These are phyloP conservation scores for Aleiodes sp. DNA, from an alignment of 1,140 invertebrate species.

Conservation along the genomic window DNA sequence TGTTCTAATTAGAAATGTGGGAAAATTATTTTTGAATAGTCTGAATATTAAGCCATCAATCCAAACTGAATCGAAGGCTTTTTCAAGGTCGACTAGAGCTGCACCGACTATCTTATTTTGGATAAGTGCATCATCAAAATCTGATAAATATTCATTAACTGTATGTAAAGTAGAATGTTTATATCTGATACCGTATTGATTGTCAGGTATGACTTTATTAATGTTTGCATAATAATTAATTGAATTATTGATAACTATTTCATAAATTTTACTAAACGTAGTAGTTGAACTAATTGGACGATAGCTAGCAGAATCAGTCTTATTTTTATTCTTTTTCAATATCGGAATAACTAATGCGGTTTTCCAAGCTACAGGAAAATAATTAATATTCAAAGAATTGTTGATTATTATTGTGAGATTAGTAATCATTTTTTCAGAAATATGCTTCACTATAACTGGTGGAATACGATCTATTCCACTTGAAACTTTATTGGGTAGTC, in stretches of 20 bases:
- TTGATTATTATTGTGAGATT: constrained; percentile 25
- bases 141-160: constrained; percentile 28
- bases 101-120: constrained; percentile 22
- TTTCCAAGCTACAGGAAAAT: constrained; percentile 40
- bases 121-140: neutral
- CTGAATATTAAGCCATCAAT: constrained; percentile 39
- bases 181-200: constrained; percentile 28
- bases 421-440: constrained; percentile 18
- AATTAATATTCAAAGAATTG: constrained; percentile 30
- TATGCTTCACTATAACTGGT: constrained; percentile 26
- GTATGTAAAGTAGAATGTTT: constrained; percentile 25
- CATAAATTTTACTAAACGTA: constrained; percentile 43
- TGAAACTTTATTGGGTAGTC: constrained; percentile 34
- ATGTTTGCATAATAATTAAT: neutral
- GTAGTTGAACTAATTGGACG: constrained; percentile 40
- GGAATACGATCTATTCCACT: constrained; percentile 31
- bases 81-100: constrained; percentile 24
- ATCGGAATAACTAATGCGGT: constrained; percentile 38
- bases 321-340: constrained; percentile 37
- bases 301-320: constrained; percentile 23
- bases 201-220: constrained; percentile 22
- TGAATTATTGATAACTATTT: constrained; percentile 34
- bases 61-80: constrained; percentile 37
- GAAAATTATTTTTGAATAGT: constrained; percentile 31
- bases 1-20: constrained; percentile 8